These are phyloP conservation scores for Brachyptera risi DNA, from an alignment of 2,888 invertebrate species.

Conservation along the genomic window DNA sequence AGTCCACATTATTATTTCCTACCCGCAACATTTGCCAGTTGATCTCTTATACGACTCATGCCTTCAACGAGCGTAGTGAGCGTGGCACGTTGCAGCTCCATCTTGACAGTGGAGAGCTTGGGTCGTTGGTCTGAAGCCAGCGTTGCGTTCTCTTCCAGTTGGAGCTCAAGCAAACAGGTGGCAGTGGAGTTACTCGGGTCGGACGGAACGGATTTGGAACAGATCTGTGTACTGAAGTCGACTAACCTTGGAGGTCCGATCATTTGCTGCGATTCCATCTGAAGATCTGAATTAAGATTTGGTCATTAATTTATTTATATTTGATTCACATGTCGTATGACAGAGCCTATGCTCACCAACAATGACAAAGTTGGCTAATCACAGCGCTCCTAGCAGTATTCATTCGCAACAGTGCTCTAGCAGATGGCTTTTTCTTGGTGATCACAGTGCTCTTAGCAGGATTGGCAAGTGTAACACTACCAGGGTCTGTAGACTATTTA, in stretches of 20 bases:
- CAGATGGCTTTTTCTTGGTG: too few relatives aligned
- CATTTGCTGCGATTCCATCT: conserved; percentile 6
- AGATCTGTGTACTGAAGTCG: conserved; percentile 29
- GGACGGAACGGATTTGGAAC: conserved; percentile 27
- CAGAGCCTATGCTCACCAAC: too few relatives aligned
- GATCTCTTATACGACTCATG: conserved; percentile 27
- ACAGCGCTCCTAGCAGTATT: too few relatives aligned
- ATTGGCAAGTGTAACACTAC: too few relatives aligned
- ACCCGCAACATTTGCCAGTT: conserved; percentile 27
- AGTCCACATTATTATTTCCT: too few relatives aligned
- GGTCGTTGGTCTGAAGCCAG: conserved; percentile 1
- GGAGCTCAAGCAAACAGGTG: conserved; percentile 25
- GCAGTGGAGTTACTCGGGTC: conserved; percentile 27
- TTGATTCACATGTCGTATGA: too few relatives aligned
- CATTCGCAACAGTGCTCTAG: too few relatives aligned
- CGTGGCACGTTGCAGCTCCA: conserved; percentile 24
- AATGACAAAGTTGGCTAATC: too few relatives aligned
- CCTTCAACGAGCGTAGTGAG: conserved; percentile 26
- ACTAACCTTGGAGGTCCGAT: conserved; percentile 28
- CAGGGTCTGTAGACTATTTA: too few relatives aligned
- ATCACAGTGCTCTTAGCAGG: too few relatives aligned
- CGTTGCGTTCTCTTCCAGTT: conserved; percentile 23
- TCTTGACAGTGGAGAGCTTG: conserved; percentile 13
- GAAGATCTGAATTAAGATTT: too few relatives aligned
- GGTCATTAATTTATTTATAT: too few relatives aligned